These are phyloP conservation scores for Sandelia bainsii DNA, from an alignment of 2,797 vertebrate species.

Conservation along the genomic window DNA sequence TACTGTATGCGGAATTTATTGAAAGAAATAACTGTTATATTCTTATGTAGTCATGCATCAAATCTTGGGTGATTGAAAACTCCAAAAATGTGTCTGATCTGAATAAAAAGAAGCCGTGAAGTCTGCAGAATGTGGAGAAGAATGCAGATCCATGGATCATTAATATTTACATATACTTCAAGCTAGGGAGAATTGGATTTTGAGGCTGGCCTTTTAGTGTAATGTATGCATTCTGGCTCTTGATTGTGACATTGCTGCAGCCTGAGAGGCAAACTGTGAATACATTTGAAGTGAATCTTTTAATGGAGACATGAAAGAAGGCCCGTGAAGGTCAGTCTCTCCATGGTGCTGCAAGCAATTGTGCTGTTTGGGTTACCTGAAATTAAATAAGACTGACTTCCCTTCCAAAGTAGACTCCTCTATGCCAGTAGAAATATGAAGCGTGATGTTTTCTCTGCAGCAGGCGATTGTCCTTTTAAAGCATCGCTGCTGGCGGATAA, in stretches of 20 bases:
- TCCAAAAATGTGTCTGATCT: conserved; percentile 46
- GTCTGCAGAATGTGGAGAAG: conserved; percentile 64
- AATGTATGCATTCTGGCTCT: conserved; percentile 77
- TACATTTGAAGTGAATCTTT: conserved; percentile 79
- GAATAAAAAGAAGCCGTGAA: conserved; percentile 55
- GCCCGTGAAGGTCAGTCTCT: conserved; percentile 77
- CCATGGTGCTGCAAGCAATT: conserved; percentile 50
- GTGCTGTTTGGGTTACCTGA: conserved; percentile 60
- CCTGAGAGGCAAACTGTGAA: conserved; percentile 75
- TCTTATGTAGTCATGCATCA: conserved; percentile 22
- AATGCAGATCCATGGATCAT: conserved; percentile 77
- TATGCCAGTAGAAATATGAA: conserved; percentile 25
- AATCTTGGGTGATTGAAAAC: conserved; percentile 38
- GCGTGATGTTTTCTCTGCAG: conserved; percentile 9
- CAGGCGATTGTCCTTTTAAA: conserved; percentile 19
- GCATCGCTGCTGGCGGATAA: not conserved
- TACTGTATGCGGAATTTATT: not conserved
- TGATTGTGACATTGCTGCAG: conserved; percentile 70
- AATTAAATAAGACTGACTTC: conserved; percentile 49
- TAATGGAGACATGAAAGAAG: conserved; percentile 76
- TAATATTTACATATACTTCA: conserved; percentile 81
- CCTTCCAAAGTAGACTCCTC: conserved; percentile 21
- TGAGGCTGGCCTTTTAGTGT: conserved; percentile 72
- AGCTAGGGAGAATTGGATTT: conserved; percentile 75
- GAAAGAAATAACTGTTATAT: conserved; percentile 3